Evolutionary conservation across 2,797 vertebrate genomes (phyloP), one percentile per base, ranked within the genome.

Genomic region (Parauchenoglanis ngamensis): DNA sequence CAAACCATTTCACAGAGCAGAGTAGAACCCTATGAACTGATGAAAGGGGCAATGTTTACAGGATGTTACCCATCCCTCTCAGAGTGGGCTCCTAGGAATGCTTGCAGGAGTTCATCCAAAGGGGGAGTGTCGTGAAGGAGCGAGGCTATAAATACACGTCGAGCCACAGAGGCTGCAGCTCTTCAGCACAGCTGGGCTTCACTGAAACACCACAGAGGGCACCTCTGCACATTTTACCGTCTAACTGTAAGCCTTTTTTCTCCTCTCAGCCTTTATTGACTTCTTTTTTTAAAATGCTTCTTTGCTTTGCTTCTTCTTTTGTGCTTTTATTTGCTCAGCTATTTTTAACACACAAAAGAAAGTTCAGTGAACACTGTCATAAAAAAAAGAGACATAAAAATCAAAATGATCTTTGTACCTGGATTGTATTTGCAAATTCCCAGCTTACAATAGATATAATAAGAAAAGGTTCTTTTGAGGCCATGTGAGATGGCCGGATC

Each of bases 21-120:
- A 91, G 90, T 92, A 90, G 89, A 86, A 87, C 89, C 92, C 91
- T 92, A 92, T 91, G 91, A 91, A 89, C 89, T 91, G 91, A 92
- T 91, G 91, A 91, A 89, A 90, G 91, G 91, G 90, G 91, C 85
- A 93, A 91, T 95, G 94, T 95, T 96, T 95, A 93, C 93, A 93
- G 93, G 94, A 95, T 94, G 94, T 95, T 95, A 95, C 68, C 57
- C 83, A 91, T 93, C 94, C 49, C 72, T 91, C 90, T 93, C 90
- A 40, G 90, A 95, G 94, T 95, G 94, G 94, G 95, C 93, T 94
- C 93, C 88, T 87, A 92, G 95, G 95, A 96, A 96, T 96, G 94
- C 92, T 93, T 87, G 89, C 91, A 93, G 86, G 89, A 95, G 92
- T 92, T 93, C 92, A 93, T 95, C 93, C 93, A 95, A 94, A 95